Conservation (phyloP, 2,113 vertebrate species). For the Varanus komodoensis region DNA sequence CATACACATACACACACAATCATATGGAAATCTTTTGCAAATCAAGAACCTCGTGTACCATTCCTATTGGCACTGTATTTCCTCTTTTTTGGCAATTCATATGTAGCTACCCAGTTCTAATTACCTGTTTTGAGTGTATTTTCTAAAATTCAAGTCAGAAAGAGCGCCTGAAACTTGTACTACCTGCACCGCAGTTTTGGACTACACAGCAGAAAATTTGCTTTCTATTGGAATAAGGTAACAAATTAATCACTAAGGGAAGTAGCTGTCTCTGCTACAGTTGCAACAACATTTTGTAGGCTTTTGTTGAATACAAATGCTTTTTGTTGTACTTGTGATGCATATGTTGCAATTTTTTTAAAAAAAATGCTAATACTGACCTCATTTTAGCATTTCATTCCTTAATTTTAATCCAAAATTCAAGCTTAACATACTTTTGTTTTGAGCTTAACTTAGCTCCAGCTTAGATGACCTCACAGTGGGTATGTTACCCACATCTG, state of each 20-base stretch:
- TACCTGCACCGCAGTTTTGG: neutral
- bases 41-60: no score
- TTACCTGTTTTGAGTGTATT: neutral
- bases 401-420: neutral
- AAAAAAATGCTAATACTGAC: neutral
- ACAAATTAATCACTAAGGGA: constrained; percentile 6
- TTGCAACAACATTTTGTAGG: neutral
- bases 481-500: neutral
- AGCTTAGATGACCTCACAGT: neutral
- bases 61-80: no score
- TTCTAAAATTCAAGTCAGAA: neutral
- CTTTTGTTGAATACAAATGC: neutral
- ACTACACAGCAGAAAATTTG: constrained; percentile 5
- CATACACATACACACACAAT: no score
- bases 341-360: neutral
- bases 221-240: neutral
- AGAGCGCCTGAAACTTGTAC: neutral
- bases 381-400: neutral
- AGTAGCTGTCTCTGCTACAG: neutral
- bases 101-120: neutral
- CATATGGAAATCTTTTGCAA: no score
- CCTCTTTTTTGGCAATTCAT: no score
- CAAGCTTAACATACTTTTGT: neutral
- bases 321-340: neutral
- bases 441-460: neutral